Evolutionary conservation across 2,113 vertebrate species (phyloP).

Genomic region (Otis tarda): DNA sequence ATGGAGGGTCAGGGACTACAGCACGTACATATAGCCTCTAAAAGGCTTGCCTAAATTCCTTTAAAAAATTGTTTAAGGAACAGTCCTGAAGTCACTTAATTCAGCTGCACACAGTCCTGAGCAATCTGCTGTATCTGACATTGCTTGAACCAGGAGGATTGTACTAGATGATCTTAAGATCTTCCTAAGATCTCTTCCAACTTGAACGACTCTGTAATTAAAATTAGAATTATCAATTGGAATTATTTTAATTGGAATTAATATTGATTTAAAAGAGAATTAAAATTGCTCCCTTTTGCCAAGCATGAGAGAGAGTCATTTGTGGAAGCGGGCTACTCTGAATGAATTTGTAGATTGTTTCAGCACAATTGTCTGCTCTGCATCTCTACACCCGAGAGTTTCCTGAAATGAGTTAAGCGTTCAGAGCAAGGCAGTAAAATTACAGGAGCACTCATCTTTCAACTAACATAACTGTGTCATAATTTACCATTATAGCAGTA

Average conservation of each 20-base stretch:
- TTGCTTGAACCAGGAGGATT: background rate
- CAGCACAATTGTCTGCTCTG: background rate
- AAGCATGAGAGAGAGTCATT: background rate
- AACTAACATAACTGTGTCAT: background rate
- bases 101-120: background rate
- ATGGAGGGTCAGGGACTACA: rapidly evolving
- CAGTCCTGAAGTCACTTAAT: background rate
- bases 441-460: background rate
- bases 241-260: background rate
- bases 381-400: background rate
- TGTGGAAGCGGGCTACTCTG: background rate
- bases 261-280: background rate
- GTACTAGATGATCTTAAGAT: background rate
- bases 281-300: background rate
- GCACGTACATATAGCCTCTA: background rate
- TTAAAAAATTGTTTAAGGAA: background rate
- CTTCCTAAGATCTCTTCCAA: background rate
- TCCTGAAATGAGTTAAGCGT: background rate
- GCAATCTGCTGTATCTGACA: background rate
- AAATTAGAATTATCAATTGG: background rate
- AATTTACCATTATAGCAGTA: background rate
- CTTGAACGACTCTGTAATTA: background rate
- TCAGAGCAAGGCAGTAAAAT: background rate
- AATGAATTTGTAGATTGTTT: conserved; percentile 41
- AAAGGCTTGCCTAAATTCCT: background rate